Base-by-base conservation (phyloP, 2,888 invertebrate species). In the Capitulum mitella region DNA sequence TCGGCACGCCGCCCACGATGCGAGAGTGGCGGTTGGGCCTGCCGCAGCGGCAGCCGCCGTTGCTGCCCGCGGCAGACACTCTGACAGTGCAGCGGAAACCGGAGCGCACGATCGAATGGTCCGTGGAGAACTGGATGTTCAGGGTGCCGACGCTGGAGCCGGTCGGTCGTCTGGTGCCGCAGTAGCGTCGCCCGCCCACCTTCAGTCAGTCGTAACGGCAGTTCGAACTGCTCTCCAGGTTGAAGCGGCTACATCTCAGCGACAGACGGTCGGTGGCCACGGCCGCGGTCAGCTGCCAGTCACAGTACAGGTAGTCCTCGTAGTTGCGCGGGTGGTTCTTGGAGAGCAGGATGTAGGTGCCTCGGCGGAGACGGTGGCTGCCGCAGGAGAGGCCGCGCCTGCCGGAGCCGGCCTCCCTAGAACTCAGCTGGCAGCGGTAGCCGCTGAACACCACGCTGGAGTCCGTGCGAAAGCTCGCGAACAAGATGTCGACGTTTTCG, bases 61-160 rank as follows among this genome's bases (percentile, higher is more conserved):
- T 54, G 54, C 19, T 19, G 54, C 54, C 54, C 6, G n/a, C 6
- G n/a, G 3, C 43, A 5, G 43, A 22, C 29, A 51, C 76, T 8
- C 16, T 40, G 26, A 76, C 76, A 29, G 46, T 43, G 26, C 76
- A 76, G 43, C 34, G 22, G 76, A 76, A 76, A 26, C 76, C 76
- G 34, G 51, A 22, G 5, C 22, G 1, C 51, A 32, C 32, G 32
- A 58, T n/a, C 10, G 48, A 26, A 19, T 5, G 34, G 77, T 77
- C 58, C 29, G 77, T 77, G 32, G 19, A 12, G 51, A 77, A 77
- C 12, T 12, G 26, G 32, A 77, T 19, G 14, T 2, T 51, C 26
- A 58, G 22, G 14, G 10, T 10, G 51, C 16, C 8, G 77, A 32
- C 29, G 26, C 43, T 51, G 77, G 37, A 32, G 48, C 32, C 37